Conservation (phyloP, 2,888 invertebrate genomes). For the Drosophila barbarae region DNA sequence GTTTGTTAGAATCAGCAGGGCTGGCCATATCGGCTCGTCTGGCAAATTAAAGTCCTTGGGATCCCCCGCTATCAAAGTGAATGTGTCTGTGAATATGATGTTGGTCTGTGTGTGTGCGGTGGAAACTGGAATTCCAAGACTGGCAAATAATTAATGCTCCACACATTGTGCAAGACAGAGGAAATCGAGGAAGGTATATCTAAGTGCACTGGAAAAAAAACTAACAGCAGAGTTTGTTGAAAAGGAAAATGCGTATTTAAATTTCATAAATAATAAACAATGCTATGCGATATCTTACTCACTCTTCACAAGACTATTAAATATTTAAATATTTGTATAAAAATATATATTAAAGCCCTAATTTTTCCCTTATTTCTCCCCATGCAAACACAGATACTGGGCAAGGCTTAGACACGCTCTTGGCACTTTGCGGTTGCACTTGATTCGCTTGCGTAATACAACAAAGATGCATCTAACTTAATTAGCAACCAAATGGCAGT, state of each 20-base stretch:
- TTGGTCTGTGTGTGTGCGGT: not conserved
- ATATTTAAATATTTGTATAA: no score
- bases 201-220: not conserved
- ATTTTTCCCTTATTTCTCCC: not conserved
- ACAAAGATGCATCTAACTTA: constrained; percentile 54
- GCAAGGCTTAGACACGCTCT: constrained; percentile 25
- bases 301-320: no score
- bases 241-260: not conserved
- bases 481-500: constrained; percentile 47
- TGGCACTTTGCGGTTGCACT: constrained; percentile 53
- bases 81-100: constrained; percentile 4
- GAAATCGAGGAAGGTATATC: no score
- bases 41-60: constrained; percentile 54
- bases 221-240: no score
- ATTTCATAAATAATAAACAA: no score
- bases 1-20: constrained; percentile 44
- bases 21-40: constrained; percentile 39
- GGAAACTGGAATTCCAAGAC: constrained; percentile 26
- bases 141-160: constrained; percentile 62
- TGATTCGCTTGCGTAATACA: constrained; percentile 49
- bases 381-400: not conserved
- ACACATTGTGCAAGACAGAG: constrained; percentile 27
- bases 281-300: no score
- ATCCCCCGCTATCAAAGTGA: not conserved
- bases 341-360: no score